A percentile compares a stretch with the other conserved stretches of the same genome.
phyloP scores from a whole-genome alignment of 2,797 vertebrate genomes.

The Enteromius treurensis region DNA sequence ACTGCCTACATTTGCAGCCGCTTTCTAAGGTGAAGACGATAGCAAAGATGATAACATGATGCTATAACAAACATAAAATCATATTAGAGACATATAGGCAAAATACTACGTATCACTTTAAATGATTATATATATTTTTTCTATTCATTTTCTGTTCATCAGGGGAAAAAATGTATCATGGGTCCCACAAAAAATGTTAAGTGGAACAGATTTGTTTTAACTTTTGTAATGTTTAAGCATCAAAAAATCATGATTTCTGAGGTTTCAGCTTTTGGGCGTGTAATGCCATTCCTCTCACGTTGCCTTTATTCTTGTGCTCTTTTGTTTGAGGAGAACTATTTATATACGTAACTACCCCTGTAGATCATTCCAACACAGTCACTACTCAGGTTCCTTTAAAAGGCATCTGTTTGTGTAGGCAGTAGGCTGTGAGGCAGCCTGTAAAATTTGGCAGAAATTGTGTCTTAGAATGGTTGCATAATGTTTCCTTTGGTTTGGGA shows the following conservation, averaged over 20 bases:
- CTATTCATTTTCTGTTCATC: too few species aligned
- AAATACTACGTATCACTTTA: background rate
- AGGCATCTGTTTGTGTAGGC: background rate
- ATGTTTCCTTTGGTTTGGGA: background rate
- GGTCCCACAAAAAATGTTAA: background rate
- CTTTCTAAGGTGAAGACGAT: background rate
- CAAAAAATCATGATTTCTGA: background rate
- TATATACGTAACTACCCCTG: background rate
- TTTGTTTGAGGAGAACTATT: background rate
- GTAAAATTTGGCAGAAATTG: background rate
- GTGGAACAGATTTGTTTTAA: too few species aligned
- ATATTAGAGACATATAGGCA: background rate
- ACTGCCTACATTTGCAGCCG: background rate
- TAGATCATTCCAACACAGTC: background rate
- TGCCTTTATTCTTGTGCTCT: background rate
- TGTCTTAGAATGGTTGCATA: background rate
- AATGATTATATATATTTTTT: too few species aligned
- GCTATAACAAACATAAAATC: background rate
- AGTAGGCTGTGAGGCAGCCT: background rate
- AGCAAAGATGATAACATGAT: background rate
- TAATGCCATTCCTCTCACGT: background rate
- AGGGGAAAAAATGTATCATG: background rate
- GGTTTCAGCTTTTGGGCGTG: background rate
- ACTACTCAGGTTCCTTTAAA: background rate
- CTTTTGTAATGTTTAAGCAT: background rate